These are phyloP conservation scores for Eurytoma californica DNA, from an alignment of 2,888 invertebrate genomes.

Conservation along the genomic window DNA sequence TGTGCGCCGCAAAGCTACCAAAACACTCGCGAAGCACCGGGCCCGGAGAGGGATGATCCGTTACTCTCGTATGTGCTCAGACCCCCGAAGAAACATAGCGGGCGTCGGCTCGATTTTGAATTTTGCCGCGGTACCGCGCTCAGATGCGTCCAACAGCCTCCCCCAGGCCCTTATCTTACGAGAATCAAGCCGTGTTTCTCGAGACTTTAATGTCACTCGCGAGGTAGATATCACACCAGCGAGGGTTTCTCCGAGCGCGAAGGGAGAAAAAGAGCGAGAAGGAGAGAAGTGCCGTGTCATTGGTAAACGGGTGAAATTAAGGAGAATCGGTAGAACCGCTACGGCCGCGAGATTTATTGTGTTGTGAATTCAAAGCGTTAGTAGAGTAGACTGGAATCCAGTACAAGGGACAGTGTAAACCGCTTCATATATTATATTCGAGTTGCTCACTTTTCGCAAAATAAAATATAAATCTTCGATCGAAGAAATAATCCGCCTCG, in stretches of 20 bases:
- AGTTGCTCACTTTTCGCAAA: slow-evolving; percentile 15
- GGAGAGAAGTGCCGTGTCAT: slow-evolving; percentile 7
- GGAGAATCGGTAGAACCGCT: slow-evolving; percentile 29
- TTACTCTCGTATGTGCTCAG: not conserved
- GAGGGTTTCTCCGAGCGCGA: not conserved
- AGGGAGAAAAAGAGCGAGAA: no score
- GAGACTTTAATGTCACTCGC: slow-evolving; percentile 50
- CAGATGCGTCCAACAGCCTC: not conserved
- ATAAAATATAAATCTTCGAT: slow-evolving; percentile 50
- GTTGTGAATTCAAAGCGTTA: slow-evolving; percentile 8
- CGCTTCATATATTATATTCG: slow-evolving; percentile 34
- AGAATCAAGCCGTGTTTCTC: slow-evolving; percentile 58
- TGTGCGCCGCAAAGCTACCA: slow-evolving; percentile 56
- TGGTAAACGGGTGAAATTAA: slow-evolving; percentile 29
- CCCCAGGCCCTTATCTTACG: slow-evolving; percentile 55
- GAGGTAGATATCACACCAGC: slow-evolving; percentile 48
- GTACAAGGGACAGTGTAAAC: slow-evolving; percentile 23
- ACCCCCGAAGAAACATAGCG: not conserved
- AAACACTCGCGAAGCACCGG: slow-evolving; percentile 49
- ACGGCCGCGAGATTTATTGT: slow-evolving; percentile 32
- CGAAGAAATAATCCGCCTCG: slow-evolving; percentile 46
- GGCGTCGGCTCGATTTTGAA: slow-evolving; percentile 5
- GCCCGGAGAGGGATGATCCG: not conserved
- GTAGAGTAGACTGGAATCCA: slow-evolving; percentile 32
- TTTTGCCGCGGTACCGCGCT: slow-evolving; percentile 22